These are phyloP conservation scores for Drosophila mercatorum DNA, from an alignment of 2,888 invertebrate genomes.

Conservation along the genomic window DNA sequence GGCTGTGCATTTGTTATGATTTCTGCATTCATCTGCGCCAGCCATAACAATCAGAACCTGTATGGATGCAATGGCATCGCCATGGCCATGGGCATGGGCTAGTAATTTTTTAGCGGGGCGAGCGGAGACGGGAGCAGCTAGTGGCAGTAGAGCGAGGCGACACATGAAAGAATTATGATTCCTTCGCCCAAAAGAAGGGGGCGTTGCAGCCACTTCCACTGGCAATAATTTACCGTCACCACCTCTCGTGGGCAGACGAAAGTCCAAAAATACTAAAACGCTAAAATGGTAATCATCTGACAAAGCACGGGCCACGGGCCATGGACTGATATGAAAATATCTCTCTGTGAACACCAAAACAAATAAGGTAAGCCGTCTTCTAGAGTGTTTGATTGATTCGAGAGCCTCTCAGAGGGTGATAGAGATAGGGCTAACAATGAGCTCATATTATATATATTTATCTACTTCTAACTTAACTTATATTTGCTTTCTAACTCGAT, in stretches of 20 bases:
- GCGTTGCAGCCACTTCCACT: slow-evolving; percentile 36
- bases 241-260: slow-evolving; percentile 19
- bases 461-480: neutral
- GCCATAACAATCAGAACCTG: slow-evolving; percentile 66
- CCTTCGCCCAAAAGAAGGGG: slow-evolving; percentile 35
- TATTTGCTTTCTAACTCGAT: neutral
- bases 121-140: slow-evolving; percentile 41
- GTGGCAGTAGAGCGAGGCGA: slow-evolving; percentile 21
- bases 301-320: slow-evolving; percentile 20
- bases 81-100: slow-evolving; percentile 26
- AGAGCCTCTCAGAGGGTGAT: neutral
- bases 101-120: slow-evolving; percentile 28
- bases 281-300: slow-evolving; percentile 39
- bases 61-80: slow-evolving; percentile 30
- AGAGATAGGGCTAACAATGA: neutral
- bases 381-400: slow-evolving; percentile 2
- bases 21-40: slow-evolving; percentile 55
- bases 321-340: slow-evolving; percentile 21
- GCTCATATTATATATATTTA: neutral
- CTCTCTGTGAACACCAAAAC: neutral
- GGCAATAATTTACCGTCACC: slow-evolving; percentile 45
- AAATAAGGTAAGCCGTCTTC: neutral
- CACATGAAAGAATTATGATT: slow-evolving; percentile 67
- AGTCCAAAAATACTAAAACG: slow-evolving; percentile 3
- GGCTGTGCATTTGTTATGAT: slow-evolving; percentile 62